Base-by-base conservation (phyloP, 1,140 invertebrate genomes). In the Drosophila biarmipes region DNA sequence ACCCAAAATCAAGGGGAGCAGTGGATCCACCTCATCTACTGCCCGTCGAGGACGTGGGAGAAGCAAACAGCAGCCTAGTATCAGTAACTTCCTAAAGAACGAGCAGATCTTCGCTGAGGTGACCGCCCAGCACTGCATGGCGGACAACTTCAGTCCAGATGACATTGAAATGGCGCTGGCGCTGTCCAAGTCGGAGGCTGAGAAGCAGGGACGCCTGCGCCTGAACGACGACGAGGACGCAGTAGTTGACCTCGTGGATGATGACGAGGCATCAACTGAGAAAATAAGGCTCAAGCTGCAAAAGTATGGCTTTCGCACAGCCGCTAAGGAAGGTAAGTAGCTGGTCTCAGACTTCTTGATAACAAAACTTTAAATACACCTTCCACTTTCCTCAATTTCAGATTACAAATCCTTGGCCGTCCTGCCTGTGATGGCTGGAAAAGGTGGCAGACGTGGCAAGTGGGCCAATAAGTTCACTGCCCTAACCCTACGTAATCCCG, bases 91-190 rank as follows among this genome's bases (percentile, higher is more conserved):
- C 14, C 46, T 90, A 17, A 77, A 81, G n/a, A 91, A 90, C 27
- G 91, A 92, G 40, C 73, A 90, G 52, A 58, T 91, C 5, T 91
- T 92, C 27, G 54, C 91, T 0, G 79, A 91, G 42, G 81, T 92
- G 1, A 84, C 91, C 5, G 90, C 90, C 1, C 80, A 91, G 48
- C 90, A 92, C 37, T 90, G 91, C 38, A 49, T 78, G 27, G 77
- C 79, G 10, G 91, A 92, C 29, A 90, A 90, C 45, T 82, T 91
- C 12, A 90, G 80, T 78, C 80, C 80, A 6, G 74, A 91, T 55
- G 91, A 92, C 54, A 90, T 92, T 52, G 90, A 87, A 68, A 75
- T 92, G 71, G 91, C 91, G 38, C 59, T 92, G 61, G 90, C 87
- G 10, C 55, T 92, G 19, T 92, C 91, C 19, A 86, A 80, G 55